Evolutionary conservation across 2,113 vertebrate species (phyloP).

Genomic region (Microcebus jonahi): DNA sequence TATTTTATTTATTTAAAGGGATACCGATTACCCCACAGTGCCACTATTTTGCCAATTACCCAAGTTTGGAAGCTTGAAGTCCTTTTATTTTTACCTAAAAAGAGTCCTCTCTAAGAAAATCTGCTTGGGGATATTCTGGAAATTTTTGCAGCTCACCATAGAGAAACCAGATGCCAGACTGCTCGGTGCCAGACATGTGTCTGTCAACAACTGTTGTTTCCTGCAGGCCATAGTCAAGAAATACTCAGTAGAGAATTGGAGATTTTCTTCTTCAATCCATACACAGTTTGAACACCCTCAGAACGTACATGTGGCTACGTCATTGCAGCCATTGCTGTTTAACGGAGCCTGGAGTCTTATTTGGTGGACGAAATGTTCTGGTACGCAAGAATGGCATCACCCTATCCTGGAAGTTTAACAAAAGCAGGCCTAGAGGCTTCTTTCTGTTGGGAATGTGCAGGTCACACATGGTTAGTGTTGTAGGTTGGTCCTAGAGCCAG

Average conservation of each 20-base stretch:
- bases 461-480: neutral
- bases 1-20: neutral
- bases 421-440: neutral
- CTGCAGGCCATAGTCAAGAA: slow-evolving; percentile 4
- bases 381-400: neutral
- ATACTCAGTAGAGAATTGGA: neutral
- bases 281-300: neutral
- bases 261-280: slow-evolving; percentile 15
- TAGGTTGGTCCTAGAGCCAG: neutral
- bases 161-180: slow-evolving; percentile 20
- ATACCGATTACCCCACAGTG: neutral
- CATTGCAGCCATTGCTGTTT: neutral
- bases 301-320: neutral
- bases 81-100: neutral
- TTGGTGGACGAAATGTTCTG: neutral
- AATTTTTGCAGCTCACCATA: neutral
- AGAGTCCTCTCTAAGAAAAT: neutral
- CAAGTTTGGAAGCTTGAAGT: slow-evolving; percentile 7
- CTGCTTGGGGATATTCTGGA: neutral
- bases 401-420: neutral
- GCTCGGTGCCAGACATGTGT: slow-evolving; percentile 36
- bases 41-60: neutral
- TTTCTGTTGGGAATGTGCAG: neutral
- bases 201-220: slow-evolving; percentile 49
- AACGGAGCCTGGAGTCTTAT: neutral